phyloP scores from a whole-genome alignment of 1,140 invertebrate genomes.

The Hesperophylax magnus region DNA sequence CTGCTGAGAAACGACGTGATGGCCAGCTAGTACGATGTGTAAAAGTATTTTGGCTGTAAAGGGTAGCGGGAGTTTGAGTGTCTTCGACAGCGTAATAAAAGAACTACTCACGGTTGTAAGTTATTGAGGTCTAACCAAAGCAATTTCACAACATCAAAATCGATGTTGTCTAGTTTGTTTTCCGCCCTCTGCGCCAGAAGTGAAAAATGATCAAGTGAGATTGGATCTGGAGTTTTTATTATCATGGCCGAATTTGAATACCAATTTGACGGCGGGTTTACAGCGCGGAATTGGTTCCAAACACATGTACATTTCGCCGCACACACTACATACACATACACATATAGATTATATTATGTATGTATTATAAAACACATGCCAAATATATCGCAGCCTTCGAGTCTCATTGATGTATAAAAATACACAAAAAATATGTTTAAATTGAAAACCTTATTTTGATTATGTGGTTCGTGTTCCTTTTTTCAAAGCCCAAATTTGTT shows the following conservation, averaged over 20 bases:
- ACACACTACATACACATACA: no score
- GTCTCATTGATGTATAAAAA: no score
- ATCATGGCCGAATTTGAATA: constrained; percentile 25
- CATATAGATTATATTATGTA: no score
- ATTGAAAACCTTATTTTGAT: no score
- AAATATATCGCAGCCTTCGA: no score
- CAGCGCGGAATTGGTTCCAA: background rate
- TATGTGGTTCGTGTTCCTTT: no score
- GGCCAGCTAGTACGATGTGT: no score
- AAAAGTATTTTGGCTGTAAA: no score
- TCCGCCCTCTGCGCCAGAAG: background rate
- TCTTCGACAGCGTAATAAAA: constrained; percentile 30
- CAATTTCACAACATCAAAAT: background rate
- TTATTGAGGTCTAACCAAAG: background rate
- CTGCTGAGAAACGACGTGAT: no score
- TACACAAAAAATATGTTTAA: no score
- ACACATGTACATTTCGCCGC: background rate
- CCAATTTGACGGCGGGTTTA: constrained; percentile 11
- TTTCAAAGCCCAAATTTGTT: no score
- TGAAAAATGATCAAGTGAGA: constrained; percentile 31
- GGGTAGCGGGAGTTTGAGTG: background rate
- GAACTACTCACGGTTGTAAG: background rate
- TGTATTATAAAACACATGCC: no score
- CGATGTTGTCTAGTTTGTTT: constrained; percentile 2
- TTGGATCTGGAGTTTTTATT: constrained; percentile 23